phyloP scores from a whole-genome alignment of 2,888 invertebrate species.

The Lamellibrachia satsuma region DNA sequence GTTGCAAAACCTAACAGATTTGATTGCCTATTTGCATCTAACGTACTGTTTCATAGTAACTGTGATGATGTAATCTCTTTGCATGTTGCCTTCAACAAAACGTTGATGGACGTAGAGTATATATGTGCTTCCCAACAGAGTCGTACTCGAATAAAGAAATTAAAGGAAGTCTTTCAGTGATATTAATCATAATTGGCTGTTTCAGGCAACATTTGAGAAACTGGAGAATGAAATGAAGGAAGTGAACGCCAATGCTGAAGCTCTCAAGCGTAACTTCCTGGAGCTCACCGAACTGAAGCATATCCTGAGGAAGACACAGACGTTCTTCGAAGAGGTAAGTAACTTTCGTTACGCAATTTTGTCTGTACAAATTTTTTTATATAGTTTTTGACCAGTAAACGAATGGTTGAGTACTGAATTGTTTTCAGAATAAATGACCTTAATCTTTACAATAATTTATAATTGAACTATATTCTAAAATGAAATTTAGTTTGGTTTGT shows the following conservation, averaged over 20 bases:
- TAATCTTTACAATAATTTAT: neutral
- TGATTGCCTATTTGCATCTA: too few relatives aligned
- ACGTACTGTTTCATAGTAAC: too few relatives aligned
- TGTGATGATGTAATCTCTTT: too few relatives aligned
- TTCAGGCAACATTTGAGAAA: conserved; percentile 85
- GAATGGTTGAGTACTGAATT: neutral
- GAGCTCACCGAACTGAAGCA: conserved; percentile 98
- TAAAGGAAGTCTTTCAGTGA: too few relatives aligned
- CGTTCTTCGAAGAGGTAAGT: conserved; percentile 93
- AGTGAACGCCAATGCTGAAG: conserved; percentile 98
- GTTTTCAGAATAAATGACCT: neutral
- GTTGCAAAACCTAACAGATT: too few relatives aligned
- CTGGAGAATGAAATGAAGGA: conserved; percentile 97
- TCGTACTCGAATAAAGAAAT: too few relatives aligned
- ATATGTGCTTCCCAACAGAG: too few relatives aligned
- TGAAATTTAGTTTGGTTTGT: too few relatives aligned
- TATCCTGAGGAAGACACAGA: conserved; percentile 96
- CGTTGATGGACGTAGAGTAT: too few relatives aligned
- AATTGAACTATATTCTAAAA: neutral
- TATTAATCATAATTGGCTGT: neutral
- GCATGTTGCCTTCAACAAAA: too few relatives aligned
- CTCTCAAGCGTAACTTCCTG: conserved; percentile 92
- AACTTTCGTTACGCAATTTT: too few relatives aligned
- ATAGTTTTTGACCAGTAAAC: neutral
- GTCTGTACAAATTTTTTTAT: neutral